phyloP scores from a whole-genome alignment of 1,140 invertebrate genomes.

The Drosophila ambigua region DNA sequence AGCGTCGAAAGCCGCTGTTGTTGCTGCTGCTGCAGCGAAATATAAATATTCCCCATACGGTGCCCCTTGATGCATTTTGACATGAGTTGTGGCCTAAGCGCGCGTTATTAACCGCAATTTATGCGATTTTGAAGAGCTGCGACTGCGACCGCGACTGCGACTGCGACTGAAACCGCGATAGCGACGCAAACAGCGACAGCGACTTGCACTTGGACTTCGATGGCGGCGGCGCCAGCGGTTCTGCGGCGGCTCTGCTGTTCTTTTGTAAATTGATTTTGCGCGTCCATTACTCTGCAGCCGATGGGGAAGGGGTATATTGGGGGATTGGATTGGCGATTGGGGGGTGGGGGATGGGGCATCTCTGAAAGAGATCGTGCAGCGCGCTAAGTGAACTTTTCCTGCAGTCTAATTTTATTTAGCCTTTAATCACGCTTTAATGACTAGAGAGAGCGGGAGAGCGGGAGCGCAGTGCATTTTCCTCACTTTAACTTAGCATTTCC shows the following conservation, averaged over 20 bases:
- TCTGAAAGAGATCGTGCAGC: background rate
- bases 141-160: slow-evolving; percentile 10
- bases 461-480: too few species aligned
- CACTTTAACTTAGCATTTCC: background rate
- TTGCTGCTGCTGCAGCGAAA: slow-evolving; percentile 36
- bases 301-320: too few species aligned
- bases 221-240: slow-evolving; percentile 43
- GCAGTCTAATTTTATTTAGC: too few species aligned
- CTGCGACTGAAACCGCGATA: background rate
- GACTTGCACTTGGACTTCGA: slow-evolving; percentile 5
- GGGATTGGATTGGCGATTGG: too few species aligned
- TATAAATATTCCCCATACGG: slow-evolving; percentile 81
- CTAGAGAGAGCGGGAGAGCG: too few species aligned
- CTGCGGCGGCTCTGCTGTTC: slow-evolving; percentile 1
- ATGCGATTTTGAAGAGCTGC: slow-evolving; percentile 74
- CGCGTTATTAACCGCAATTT: slow-evolving; percentile 80
- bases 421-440: too few species aligned
- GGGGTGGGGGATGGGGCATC: background rate
- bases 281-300: background rate
- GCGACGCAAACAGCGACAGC: background rate
- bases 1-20: slow-evolving; percentile 47
- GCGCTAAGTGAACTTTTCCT: too few species aligned
- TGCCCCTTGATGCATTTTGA: slow-evolving; percentile 76
- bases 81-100: slow-evolving; percentile 82
- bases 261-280: slow-evolving; percentile 14